Evolutionary conservation across 2,113 vertebrate species (phyloP).

Genomic region (Pteropus alecto): DNA sequence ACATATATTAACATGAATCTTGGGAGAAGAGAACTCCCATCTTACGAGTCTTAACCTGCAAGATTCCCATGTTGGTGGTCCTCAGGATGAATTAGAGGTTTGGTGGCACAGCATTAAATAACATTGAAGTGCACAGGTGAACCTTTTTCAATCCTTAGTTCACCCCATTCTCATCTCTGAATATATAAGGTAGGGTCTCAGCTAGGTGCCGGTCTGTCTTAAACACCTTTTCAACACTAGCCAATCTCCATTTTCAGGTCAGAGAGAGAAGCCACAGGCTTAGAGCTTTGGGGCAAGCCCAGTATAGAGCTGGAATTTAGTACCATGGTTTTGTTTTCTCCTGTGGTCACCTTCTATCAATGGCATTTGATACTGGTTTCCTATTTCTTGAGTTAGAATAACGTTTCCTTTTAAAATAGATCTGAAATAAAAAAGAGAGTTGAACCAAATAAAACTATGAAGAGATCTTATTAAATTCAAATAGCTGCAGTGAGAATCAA

Average conservation of each 20-base stretch:
- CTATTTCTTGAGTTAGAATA: not conserved
- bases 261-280: not conserved
- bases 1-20: not conserved
- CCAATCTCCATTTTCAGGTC: not conserved
- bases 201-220: not conserved
- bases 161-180: not conserved
- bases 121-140: fast-evolving
- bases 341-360: not conserved
- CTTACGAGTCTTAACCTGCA: not conserved
- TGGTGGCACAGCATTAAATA: not conserved
- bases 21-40: not conserved
- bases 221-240: not conserved
- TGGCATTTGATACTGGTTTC: not conserved
- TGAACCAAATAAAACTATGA: not conserved
- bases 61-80: not conserved
- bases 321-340: not conserved
- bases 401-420: not conserved
- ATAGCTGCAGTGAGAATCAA: not conserved
- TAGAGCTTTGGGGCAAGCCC: too few relatives aligned
- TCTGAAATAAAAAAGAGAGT: not conserved
- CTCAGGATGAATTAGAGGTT: not conserved
- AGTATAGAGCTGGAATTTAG: not conserved
- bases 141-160: not conserved
- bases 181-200: not conserved
- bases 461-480: not conserved